Evolutionary conservation across 2,797 vertebrate species (phyloP).

Genomic region (Benthosema pterotum): DNA sequence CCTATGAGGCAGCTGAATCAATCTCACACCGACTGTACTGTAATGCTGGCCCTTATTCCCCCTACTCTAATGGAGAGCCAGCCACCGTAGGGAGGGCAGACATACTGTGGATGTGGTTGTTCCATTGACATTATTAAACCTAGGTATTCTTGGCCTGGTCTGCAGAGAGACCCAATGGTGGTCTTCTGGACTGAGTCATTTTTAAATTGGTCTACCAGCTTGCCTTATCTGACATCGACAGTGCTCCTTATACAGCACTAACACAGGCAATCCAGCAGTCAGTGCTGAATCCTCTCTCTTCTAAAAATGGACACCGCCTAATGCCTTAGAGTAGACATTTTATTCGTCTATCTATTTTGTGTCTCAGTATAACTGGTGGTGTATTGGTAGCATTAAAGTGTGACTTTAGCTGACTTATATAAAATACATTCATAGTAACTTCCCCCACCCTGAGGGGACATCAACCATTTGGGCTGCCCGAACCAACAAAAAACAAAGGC

Average conservation of each 20-base stretch:
- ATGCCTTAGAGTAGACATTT: no score
- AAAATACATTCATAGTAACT: no score
- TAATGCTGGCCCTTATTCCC: slow-evolving; percentile 53
- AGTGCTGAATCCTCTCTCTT: no score
- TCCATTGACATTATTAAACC: slow-evolving; percentile 47
- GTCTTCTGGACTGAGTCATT: slow-evolving; percentile 39
- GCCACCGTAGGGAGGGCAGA: slow-evolving; percentile 39
- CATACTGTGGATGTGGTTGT: no score
- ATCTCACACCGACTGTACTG: slow-evolving; percentile 41
- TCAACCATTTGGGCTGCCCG: no score
- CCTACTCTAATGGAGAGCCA: slow-evolving; percentile 31
- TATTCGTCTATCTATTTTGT: no score
- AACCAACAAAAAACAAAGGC: no score
- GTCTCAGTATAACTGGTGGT: no score
- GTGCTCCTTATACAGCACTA: slow-evolving; percentile 30
- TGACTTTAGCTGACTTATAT: no score
- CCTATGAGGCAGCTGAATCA: slow-evolving; percentile 60
- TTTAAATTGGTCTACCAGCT: slow-evolving; percentile 40
- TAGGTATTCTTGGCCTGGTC: slow-evolving; percentile 39
- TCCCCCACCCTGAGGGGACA: no score
- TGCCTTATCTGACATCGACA: slow-evolving; percentile 20
- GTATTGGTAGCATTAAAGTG: no score
- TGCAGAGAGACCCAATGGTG: slow-evolving; percentile 35
- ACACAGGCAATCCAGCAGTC: slow-evolving; percentile 3
- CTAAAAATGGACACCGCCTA: no score